Evolutionary conservation across 2,797 vertebrate genomes (phyloP), one percentile per base, ranked within the genome.

Genomic region (Cyclopterus lumpus): DNA sequence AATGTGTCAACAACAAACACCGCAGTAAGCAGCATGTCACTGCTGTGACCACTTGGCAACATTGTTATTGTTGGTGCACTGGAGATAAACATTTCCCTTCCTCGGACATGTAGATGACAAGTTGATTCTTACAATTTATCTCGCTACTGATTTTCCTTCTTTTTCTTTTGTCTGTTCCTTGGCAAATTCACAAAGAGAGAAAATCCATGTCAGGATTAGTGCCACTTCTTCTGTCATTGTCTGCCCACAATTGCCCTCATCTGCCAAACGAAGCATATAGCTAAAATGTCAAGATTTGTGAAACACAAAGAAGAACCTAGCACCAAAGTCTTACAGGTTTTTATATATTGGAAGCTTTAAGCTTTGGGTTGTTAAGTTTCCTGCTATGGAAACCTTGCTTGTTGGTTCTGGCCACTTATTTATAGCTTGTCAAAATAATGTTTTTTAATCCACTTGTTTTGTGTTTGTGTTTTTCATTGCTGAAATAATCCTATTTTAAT

Each of bases 341-440:
- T 32, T 34, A 0, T 32, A 49, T 61, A 34, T 8, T 60, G 14
- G 18, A 79, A 51, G 34, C 30, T 71, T 30, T 6, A 10, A 5
- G 14, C 46, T 40, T 14, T 14, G 20, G 28, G 48, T 78, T 80
- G n/a, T 70, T 78, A 53, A 32, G 32, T 69, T n/a, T 87, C 42
- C 66, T 86, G 70, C 78, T 8, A 63, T 82, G 75, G 71, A 86
- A 85, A 57, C 26, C 62, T 66, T 87, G 89, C 89, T 90, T 90
- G 86, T 49, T 72, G 54, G 48, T 38, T 82, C 20, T 53, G n/a
- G 26, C 18, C 18, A 42, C 28, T 30, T 40, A 48, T 70, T 79
- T 30, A 57, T 16, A 63, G 20, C 26, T 59, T 71, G 42, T 79
- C 48, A 44, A 61, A 46, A 57, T 58, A 40, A 53, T 73, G 68